Evolutionary conservation across 2,113 vertebrate genomes (phyloP).

Genomic region (Cheirogaleus medius): DNA sequence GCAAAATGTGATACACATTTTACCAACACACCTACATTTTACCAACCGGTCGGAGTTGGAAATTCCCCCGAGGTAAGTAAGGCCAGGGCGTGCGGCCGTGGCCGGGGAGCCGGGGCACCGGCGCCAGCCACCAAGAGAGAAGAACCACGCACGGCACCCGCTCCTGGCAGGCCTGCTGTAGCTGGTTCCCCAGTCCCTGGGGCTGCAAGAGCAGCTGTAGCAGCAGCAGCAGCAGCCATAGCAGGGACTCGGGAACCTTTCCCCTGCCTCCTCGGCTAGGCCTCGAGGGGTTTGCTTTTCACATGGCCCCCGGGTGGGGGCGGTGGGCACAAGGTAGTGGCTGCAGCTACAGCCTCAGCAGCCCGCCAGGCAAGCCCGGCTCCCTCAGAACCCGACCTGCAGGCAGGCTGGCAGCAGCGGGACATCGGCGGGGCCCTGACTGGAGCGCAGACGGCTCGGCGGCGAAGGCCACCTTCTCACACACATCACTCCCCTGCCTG

Average conservation of each 20-base stretch:
- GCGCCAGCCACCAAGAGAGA: not conserved
- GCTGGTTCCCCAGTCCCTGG: constrained; percentile 52
- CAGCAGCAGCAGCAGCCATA: constrained; percentile 56
- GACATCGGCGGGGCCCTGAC: not conserved
- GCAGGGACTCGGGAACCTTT: constrained; percentile 60
- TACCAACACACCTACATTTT: not conserved
- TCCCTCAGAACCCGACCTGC: constrained; percentile 21
- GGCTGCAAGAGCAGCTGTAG: constrained; percentile 38
- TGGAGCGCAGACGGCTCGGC: not conserved
- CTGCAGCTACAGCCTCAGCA: not conserved
- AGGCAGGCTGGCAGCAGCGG: not conserved
- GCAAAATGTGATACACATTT: not conserved
- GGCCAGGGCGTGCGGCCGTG: not conserved
- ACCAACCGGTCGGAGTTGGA: not conserved
- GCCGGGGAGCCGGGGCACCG: not conserved
- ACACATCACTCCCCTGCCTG: constrained; percentile 30
- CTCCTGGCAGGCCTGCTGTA: constrained; percentile 57
- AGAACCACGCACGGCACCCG: constrained; percentile 48
- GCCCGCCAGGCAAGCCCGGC: not conserved
- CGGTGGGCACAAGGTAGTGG: constrained; percentile 27
- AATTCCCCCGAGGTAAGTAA: not conserved
- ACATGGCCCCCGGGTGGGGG: constrained; percentile 62
- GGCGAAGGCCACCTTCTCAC: constrained; percentile 41
- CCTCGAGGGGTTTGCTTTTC: constrained; percentile 72
- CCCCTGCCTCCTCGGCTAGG: constrained; percentile 68